phyloP scores from a whole-genome alignment of 2,113 vertebrate species.

The Glareola pratincola region DNA sequence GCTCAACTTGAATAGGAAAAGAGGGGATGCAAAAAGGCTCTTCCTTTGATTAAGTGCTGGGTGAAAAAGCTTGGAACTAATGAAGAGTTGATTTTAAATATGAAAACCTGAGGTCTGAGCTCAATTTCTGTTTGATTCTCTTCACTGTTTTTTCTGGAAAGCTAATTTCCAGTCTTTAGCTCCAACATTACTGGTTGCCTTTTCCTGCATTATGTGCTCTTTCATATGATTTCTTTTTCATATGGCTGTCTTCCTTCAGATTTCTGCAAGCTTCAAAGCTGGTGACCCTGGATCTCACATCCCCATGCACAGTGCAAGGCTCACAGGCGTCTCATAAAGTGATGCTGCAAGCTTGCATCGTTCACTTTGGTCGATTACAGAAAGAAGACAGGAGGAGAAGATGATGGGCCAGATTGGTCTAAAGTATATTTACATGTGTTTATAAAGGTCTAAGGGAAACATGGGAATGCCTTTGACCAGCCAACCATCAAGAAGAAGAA shows the following conservation, averaged over 20 bases:
- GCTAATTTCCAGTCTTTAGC: not conserved
- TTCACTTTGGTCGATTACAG: not conserved
- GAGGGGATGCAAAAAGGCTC: not conserved
- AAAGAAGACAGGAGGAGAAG: not conserved
- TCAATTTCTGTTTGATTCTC: not conserved
- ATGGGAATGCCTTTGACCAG: not conserved
- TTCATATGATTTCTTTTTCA: not conserved
- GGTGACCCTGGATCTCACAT: not conserved
- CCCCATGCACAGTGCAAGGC: not conserved
- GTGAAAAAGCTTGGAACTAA: not conserved
- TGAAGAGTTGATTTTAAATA: not conserved
- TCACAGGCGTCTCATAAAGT: not conserved
- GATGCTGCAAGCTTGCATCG: not conserved
- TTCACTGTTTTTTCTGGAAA: conserved; percentile 7
- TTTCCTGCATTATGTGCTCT: not conserved
- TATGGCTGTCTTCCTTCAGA: not conserved
- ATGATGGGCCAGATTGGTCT: not conserved
- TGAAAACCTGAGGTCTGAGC: not conserved
- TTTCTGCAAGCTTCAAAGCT: not conserved
- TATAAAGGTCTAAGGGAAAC: not conserved
- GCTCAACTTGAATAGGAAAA: not conserved
- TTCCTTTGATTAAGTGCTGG: not conserved
- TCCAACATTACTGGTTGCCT: not conserved
- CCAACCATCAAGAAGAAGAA: not conserved
- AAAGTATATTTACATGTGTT: not conserved